Percentiles rank a stretch among this genome's conserved stretches.
Conservation (phyloP, 2,113 vertebrate species). For the Haemorhous mexicanus region DNA sequence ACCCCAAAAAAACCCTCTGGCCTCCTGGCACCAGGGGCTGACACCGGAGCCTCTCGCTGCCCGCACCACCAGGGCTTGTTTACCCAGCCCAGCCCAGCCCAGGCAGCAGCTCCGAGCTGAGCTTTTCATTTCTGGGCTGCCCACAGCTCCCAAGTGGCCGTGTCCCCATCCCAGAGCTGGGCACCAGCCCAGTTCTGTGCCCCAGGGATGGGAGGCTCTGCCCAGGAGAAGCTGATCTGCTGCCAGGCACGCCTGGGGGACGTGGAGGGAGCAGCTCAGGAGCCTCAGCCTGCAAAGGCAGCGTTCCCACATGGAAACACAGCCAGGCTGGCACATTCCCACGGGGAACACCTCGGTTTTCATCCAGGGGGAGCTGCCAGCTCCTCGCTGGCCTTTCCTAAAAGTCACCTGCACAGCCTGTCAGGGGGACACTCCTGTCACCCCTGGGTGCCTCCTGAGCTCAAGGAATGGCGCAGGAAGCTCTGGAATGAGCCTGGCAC, state of each 20-base stretch:
- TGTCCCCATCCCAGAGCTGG: not conserved
- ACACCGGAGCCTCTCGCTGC: not conserved
- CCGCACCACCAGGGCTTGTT: not conserved
- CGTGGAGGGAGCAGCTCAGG: accelerated
- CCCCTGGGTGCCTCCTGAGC: not conserved
- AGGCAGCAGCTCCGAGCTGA: not conserved
- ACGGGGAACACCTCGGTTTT: not conserved
- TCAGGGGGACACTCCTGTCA: not conserved
- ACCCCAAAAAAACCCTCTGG: not conserved
- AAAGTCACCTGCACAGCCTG: not conserved
- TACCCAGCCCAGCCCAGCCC: not conserved
- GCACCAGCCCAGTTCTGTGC: accelerated
- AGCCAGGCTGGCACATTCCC: not conserved
- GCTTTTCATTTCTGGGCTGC: not conserved
- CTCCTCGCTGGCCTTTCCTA: not conserved
- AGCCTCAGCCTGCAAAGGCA: accelerated
- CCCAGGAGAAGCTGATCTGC: not conserved
- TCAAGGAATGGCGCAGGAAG: accelerated
- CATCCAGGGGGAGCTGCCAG: not conserved
- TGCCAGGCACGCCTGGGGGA: not conserved
- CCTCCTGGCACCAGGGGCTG: not conserved
- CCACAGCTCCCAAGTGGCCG: not conserved
- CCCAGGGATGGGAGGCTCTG: not conserved
- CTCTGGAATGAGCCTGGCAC: not conserved
- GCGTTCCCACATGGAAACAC: not conserved